Evolutionary conservation across 2,797 vertebrate genomes (phyloP).

Genomic region (Hephaestus fuliginosus): DNA sequence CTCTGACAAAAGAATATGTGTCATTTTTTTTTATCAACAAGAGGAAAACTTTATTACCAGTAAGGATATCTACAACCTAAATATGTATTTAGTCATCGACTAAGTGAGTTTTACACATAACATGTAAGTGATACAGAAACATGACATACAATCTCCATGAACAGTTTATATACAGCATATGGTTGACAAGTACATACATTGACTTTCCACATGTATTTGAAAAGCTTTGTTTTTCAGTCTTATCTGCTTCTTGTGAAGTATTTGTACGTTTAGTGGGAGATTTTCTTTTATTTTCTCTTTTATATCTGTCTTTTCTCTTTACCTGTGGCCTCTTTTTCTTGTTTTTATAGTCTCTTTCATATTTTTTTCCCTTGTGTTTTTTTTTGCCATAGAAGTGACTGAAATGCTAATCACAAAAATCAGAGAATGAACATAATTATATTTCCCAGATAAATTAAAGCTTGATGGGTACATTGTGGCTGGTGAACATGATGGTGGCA

Average conservation of each 20-base stretch:
- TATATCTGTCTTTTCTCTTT: background rate
- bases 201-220: background rate
- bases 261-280: background rate
- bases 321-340: background rate
- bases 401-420: slow-evolving; percentile 1
- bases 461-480: background rate
- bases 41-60: slow-evolving; percentile 19
- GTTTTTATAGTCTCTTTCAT: background rate
- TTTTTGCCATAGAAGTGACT: background rate
- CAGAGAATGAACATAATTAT: background rate
- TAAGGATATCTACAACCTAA: background rate
- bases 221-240: background rate
- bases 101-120: background rate
- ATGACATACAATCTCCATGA: slow-evolving; percentile 19
- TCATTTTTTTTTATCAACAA: slow-evolving; percentile 7
- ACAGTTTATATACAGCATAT: slow-evolving; percentile 11
- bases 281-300: background rate
- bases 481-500: background rate
- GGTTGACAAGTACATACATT: background rate
- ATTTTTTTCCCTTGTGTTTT: background rate
- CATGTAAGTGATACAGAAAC: slow-evolving; percentile 6
- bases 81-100: background rate
- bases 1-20: background rate
- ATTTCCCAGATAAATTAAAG: background rate
- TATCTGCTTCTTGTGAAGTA: background rate